Evolutionary conservation across 2,113 vertebrate species (phyloP).

Genomic region (Sinosuthora webbiana): DNA sequence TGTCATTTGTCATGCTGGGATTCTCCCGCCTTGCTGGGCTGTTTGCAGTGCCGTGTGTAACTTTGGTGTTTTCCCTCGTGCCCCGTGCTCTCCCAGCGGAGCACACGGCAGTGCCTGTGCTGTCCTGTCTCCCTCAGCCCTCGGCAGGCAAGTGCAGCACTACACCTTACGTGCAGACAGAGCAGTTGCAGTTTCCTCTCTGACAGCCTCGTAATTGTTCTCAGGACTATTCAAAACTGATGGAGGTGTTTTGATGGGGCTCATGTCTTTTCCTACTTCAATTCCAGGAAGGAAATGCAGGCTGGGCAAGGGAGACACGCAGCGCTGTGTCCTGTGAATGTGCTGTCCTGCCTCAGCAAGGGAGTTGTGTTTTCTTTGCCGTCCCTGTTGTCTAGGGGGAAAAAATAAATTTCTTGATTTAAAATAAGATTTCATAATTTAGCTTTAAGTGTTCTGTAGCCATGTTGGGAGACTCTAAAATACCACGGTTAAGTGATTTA

Average conservation of each 20-base stretch:
- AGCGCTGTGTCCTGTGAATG: rapidly evolving
- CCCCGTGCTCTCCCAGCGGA: rapidly evolving
- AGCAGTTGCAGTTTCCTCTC: background rate
- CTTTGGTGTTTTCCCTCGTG: rapidly evolving
- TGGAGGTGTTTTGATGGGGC: background rate
- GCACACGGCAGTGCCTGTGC: background rate
- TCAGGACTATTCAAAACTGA: background rate
- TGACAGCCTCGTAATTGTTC: background rate
- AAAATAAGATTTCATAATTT: background rate
- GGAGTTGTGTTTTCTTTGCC: rapidly evolving
- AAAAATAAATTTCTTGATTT: background rate
- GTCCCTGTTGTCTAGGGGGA: background rate
- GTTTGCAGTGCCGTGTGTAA: background rate
- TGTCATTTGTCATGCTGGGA: rapidly evolving
- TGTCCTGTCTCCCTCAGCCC: background rate
- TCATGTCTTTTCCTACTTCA: background rate
- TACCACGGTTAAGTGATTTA: background rate
- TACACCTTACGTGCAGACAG: rapidly evolving
- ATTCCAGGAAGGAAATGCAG: background rate
- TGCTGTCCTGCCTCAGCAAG: background rate
- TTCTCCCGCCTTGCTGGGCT: background rate
- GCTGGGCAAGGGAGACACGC: rapidly evolving
- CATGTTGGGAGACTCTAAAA: background rate
- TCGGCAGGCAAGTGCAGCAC: rapidly evolving
- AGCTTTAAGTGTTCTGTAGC: background rate